Evolutionary conservation across 1,140 invertebrate genomes (phyloP).

Genomic region (Harpegnathos saltator): DNA sequence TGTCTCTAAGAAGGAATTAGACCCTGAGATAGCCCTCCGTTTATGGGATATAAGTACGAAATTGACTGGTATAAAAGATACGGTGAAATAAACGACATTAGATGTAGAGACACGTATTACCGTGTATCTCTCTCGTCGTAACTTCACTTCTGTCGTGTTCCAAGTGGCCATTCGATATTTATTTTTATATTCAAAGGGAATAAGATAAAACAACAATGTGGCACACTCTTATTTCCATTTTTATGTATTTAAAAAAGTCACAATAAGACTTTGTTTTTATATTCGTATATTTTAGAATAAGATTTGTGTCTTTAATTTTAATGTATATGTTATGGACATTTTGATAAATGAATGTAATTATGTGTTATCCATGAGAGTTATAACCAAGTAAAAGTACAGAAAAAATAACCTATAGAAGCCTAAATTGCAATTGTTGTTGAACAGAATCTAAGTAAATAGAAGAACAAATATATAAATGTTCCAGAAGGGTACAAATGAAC

Average conservation of each 20-base stretch:
- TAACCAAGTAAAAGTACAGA: too few relatives aligned
- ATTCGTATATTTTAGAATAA: conserved; percentile 18
- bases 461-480: too few relatives aligned
- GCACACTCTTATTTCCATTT: conserved; percentile 12
- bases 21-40: conserved; percentile 87
- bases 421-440: too few relatives aligned
- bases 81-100: conserved; percentile 48
- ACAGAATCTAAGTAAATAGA: too few relatives aligned
- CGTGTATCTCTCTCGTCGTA: conserved; percentile 10
- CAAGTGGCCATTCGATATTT: conserved; percentile 64
- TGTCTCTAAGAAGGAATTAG: conserved; percentile 88
- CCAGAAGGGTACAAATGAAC: too few relatives aligned
- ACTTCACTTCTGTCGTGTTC: conserved; percentile 48
- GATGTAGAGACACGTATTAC: conserved; percentile 13
- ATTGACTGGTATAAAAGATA: conserved; percentile 77
- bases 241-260: conserved; percentile 18
- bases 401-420: too few relatives aligned
- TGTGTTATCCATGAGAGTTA: too few relatives aligned
- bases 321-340: conserved; percentile 1
- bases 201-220: conserved; percentile 5
- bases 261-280: conserved; percentile 3
- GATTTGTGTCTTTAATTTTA: conserved; percentile 11
- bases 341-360: too few relatives aligned
- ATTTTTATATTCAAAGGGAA: conserved; percentile 65
- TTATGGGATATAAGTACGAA: conserved; percentile 91